Evolutionary conservation across 2,113 vertebrate species (phyloP), one percentile per base, ranked within the genome.

Genomic region (Rhabdomys dilectus): DNA sequence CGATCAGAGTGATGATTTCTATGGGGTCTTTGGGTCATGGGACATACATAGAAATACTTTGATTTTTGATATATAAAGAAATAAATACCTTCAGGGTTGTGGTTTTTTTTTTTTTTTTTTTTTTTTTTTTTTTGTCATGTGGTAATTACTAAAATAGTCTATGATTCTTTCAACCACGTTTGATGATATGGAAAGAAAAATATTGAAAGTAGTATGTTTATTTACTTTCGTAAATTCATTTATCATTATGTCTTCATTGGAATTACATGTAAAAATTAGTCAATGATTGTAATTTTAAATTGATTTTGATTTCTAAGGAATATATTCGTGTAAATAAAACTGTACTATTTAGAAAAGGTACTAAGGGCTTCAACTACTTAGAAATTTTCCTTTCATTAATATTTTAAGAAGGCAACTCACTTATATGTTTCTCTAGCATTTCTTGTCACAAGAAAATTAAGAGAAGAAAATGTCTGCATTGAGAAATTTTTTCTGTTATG

Each of bases 381-480:
- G 51, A 60, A 88, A 3, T 2, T 98, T 98, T 17, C 1, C n/a
- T 88, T 39, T 81, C 82, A 39, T 84, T 93, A 93, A 91, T 87
- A 93, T 94, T 98, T 97, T 68, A 96, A 66, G 96, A 94, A 90
- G 29, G 19, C 68, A 91, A 90, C 80, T 92, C n/a, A 95, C 94
- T 97, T 91, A 70, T 84, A 64, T 96, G 60, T 48, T 75, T 45
- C 19, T 96, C 60, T 56, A 88, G 36, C 66, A 36, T 77, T 94
- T 78, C 42, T 80, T 93, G 60, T 91, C 91, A 85, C 53, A 97
- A 78, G 70, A 92, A 96, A 97, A 68, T 96, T 81, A 94, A 93
- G 76, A 86, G 94, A 93, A 93, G 93, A 97, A 97, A 97, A 97
- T 90, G 86, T 75, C 24, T 34, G 86, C 29, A 92, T 94, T 62